phyloP scores from a whole-genome alignment of 2,888 invertebrate species.

The Synergus japonicus region DNA sequence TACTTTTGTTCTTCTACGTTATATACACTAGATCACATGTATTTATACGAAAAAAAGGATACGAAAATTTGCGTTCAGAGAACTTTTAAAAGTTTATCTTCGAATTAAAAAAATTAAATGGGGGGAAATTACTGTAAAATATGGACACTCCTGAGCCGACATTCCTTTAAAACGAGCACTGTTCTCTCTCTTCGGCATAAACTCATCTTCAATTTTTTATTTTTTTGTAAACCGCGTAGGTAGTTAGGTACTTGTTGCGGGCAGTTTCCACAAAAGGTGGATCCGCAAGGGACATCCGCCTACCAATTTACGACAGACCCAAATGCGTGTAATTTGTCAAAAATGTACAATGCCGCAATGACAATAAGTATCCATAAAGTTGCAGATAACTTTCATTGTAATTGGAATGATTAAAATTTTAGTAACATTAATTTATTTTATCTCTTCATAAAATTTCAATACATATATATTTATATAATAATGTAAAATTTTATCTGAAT shows the following conservation, averaged over 20 bases:
- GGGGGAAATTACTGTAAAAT: neutral
- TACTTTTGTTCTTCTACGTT: too few relatives aligned
- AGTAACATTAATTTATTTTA: too few relatives aligned
- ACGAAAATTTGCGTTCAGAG: too few relatives aligned
- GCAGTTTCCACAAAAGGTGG: constrained; percentile 2
- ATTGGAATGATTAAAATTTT: neutral
- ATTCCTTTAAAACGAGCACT: neutral
- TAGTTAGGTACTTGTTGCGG: constrained; percentile 4
- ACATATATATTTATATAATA: too few relatives aligned
- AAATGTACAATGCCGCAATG: neutral
- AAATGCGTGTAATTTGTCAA: neutral
- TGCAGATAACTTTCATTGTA: neutral
- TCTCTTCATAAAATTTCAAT: too few relatives aligned
- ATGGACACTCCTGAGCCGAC: neutral
- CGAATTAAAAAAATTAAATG: neutral
- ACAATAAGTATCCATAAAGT: neutral
- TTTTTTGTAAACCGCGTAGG: neutral
- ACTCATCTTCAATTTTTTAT: neutral
- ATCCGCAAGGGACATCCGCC: neutral
- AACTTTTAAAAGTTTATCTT: neutral
- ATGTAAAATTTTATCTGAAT: too few relatives aligned
- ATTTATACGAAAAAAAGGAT: too few relatives aligned
- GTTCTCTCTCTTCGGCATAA: neutral
- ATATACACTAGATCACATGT: too few relatives aligned
- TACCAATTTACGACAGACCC: neutral